Base-by-base conservation (phyloP, 92 coral and sea anemone genomes). In the Phenganax stokvisi region DNA sequence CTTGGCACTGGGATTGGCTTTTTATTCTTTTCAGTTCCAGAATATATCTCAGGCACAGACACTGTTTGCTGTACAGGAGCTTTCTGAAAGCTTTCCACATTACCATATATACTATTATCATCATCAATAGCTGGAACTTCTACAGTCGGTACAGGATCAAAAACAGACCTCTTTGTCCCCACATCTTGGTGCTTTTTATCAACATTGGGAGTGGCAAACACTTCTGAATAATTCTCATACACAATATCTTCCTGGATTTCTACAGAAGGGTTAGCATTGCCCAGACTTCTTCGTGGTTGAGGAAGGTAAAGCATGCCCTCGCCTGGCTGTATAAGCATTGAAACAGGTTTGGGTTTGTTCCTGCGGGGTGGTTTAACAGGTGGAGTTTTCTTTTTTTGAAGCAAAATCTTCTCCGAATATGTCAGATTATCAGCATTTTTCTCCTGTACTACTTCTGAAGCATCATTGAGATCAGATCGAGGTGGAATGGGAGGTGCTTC, bases 401-500 rank as follows among this genome's bases (percentile, higher is more conserved):
- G n/a, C 1, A 31, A n/a, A 57, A 57, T 10, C 0, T n/a, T 65
- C 70, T 71, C 47, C 58, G 54, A 10, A 57, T 28, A 6, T 44
- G 83, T 68, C 54, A 59, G 3, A 12, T 64, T 12, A 63, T 64
- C 56, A 56, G 16, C 68, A 6, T 13, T 56, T 30, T 54, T 51
- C 8, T 53, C 9, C 61, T 12, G 8, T 56, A 17, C 56, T 55
- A 44, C 29, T 68, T 72, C 56, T 56, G 31, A 72, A 6, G 44
- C 86, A 61, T 86, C 87, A 58, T 75, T 85, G 9, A 92, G 88
- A 82, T 96, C 99, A 65, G 86, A 57, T 57, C 97, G 86, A 10
- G 91, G 99, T 57, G 99, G 99, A 64, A 96, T 87, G 17, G 99
- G 98, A 3, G 98, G 99, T 9, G 96, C 91, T 27, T 25, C 88